Evolutionary conservation across 2,797 vertebrate species (phyloP).

Genomic region (Platyrinchus mystaceus): DNA sequence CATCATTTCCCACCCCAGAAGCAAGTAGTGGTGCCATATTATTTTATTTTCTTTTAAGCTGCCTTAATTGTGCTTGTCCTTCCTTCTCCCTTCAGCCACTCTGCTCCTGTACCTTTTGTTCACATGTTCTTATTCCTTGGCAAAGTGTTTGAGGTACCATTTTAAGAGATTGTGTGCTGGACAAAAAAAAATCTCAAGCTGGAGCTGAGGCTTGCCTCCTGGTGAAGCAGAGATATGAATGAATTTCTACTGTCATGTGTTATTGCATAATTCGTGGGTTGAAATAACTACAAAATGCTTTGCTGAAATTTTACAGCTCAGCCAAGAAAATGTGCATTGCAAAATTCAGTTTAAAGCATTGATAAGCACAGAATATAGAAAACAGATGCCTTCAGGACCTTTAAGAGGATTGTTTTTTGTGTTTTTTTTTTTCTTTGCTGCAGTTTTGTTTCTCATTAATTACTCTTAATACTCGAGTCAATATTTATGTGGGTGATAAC

Average conservation of each 20-base stretch:
- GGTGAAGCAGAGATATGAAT: background rate
- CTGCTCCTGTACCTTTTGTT: background rate
- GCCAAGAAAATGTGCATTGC: background rate
- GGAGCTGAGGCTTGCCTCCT: background rate
- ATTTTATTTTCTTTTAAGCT: no score
- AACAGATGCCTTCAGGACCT: background rate
- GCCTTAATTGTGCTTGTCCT: background rate
- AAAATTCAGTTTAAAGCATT: background rate
- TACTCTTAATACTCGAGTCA: background rate
- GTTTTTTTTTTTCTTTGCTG: background rate
- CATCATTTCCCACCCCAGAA: background rate
- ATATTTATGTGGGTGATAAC: background rate
- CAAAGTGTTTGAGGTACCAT: background rate
- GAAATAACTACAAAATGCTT: constrained; percentile 5
- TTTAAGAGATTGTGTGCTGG: background rate
- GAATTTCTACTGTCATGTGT: background rate
- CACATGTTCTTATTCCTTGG: accelerated
- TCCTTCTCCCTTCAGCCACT: background rate
- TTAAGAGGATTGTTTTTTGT: background rate
- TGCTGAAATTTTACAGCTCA: background rate
- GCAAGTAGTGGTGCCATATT: background rate
- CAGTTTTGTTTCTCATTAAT: constrained; percentile 5
- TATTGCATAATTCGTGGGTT: constrained; percentile 22
- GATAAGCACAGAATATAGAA: background rate
- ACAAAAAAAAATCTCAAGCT: background rate